These are phyloP conservation scores for Subanguina moxae DNA, from an alignment of 1,140 invertebrate genomes.

Conservation along the genomic window DNA sequence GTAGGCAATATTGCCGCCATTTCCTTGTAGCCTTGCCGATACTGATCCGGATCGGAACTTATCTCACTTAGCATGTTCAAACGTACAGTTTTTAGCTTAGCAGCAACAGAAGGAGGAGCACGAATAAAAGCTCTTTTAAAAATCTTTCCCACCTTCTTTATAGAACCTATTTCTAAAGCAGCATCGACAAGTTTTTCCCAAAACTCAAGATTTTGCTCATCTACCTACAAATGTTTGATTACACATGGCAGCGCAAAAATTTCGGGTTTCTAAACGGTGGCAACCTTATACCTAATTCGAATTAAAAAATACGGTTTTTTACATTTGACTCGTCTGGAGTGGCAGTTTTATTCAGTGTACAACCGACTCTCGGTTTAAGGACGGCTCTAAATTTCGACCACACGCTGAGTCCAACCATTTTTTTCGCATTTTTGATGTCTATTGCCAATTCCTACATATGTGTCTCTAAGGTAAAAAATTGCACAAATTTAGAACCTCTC, in stretches of 20 bases:
- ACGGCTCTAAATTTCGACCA: no score
- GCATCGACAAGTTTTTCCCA: background rate
- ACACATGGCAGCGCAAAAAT: background rate
- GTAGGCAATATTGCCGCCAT: background rate
- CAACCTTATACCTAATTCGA: no score
- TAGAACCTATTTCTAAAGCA: background rate
- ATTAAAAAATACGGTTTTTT: no score
- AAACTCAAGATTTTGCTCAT: background rate
- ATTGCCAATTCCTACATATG: no score
- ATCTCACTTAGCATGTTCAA: background rate
- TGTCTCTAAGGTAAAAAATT: no score
- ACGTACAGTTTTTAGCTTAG: background rate
- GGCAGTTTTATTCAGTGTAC: no score
- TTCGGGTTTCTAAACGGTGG: no score
- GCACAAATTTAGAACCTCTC: no score
- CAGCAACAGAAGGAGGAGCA: background rate
- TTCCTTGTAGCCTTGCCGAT: background rate
- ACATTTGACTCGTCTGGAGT: no score
- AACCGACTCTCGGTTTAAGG: no score
- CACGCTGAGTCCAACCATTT: no score
- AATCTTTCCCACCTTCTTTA: background rate
- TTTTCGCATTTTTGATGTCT: no score
- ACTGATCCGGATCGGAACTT: background rate
- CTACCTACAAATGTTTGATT: background rate
- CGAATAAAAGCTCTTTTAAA: constrained; percentile 1